Conservation (phyloP, 2,888 invertebrate species). For the Craniophora ligustri region DNA sequence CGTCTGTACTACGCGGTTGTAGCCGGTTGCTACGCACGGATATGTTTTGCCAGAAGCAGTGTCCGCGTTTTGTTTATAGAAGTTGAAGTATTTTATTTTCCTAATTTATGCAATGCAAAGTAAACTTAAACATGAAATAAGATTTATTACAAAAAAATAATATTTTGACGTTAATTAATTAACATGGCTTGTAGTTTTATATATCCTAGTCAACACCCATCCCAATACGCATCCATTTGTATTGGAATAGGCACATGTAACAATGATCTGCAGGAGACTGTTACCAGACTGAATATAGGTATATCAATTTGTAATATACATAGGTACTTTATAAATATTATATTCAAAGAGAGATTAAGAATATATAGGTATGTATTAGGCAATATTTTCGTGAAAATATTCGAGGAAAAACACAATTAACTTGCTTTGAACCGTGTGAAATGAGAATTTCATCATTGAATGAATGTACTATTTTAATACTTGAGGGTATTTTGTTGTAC, state of each 20-base stretch:
- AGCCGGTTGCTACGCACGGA: neutral
- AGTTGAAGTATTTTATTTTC: neutral
- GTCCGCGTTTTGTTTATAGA: neutral
- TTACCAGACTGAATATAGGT: no score
- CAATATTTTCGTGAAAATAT: neutral
- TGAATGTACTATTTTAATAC: no score
- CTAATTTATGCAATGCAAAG: no score
- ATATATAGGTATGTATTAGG: neutral
- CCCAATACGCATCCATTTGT: no score
- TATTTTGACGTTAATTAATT: no score
- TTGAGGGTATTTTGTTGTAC: no score
- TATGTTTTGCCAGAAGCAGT: neutral
- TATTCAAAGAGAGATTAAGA: neutral
- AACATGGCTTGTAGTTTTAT: no score
- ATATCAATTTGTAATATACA: neutral
- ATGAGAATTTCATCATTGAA: conserved; percentile 9
- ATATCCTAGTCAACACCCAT: no score
- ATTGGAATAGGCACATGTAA: no score
- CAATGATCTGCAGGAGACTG: neutral
- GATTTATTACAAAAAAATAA: no score
- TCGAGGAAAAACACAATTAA: neutral
- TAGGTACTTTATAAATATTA: neutral
- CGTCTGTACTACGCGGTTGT: conserved; percentile 5
- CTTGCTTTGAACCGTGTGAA: conserved; percentile 1
- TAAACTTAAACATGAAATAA: no score